These are phyloP conservation scores for Drosophila meridiana DNA, from an alignment of 2,888 invertebrate genomes.

Conservation along the genomic window DNA sequence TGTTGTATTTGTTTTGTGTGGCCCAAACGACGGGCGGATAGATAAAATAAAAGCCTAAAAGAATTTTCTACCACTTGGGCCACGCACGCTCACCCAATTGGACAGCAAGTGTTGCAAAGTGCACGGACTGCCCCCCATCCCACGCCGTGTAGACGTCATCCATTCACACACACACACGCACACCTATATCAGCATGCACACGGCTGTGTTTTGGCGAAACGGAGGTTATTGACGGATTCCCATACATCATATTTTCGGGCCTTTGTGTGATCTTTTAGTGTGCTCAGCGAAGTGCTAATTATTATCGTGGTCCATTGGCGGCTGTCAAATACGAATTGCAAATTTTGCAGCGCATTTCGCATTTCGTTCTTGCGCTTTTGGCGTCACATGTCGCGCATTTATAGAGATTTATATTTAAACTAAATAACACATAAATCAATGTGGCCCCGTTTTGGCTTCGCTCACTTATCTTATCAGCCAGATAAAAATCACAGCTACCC, in stretches of 20 bases:
- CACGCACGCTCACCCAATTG: conserved; percentile 26
- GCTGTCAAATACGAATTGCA: background rate
- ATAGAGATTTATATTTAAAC: conserved; percentile 66
- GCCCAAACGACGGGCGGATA: conserved; percentile 23
- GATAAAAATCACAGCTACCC: conserved; percentile 60
- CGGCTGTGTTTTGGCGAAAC: conserved; percentile 85
- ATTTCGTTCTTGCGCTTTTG: conserved; percentile 17
- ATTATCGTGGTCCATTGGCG: background rate
- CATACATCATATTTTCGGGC: conserved; percentile 12
- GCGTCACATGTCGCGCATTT: conserved; percentile 62
- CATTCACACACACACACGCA: background rate
- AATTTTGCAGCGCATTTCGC: conserved; percentile 43
- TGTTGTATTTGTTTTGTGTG: conserved; percentile 47
- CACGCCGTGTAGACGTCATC: conserved; percentile 14
- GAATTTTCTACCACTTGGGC: conserved; percentile 15
- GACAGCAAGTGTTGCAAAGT: conserved; percentile 43
- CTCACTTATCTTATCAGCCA: conserved; percentile 64
- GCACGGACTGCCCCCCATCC: conserved; percentile 2
- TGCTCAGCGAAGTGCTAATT: conserved; percentile 46
- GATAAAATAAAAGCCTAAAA: conserved; percentile 25
- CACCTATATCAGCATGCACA: conserved; percentile 78
- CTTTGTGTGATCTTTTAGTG: conserved; percentile 4
- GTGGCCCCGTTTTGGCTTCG: conserved; percentile 24
- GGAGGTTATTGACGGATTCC: conserved; percentile 77
- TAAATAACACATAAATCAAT: conserved; percentile 71